These are phyloP conservation scores for Dynastes grantii DNA, from an alignment of 2,888 invertebrate genomes.

Conservation along the genomic window DNA sequence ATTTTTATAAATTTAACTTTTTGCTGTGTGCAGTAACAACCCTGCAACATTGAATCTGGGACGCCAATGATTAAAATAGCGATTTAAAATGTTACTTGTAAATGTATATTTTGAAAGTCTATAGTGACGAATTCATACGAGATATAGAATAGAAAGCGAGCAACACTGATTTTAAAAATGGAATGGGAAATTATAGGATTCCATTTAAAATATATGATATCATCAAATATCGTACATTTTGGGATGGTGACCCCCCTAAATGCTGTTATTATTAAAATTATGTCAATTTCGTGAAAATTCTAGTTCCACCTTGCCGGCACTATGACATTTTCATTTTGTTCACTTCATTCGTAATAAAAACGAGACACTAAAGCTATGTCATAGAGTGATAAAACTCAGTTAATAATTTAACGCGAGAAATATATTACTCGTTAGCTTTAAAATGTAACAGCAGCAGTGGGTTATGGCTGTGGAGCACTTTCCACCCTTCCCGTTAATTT, in stretches of 20 bases:
- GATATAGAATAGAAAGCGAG: too few relatives aligned
- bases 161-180: too few relatives aligned
- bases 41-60: too few relatives aligned
- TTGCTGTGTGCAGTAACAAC: too few relatives aligned
- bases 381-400: constrained; percentile 29
- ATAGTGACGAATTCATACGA: too few relatives aligned
- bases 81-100: too few relatives aligned
- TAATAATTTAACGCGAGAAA: constrained; percentile 14
- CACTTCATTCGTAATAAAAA: constrained; percentile 29
- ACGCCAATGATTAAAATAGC: too few relatives aligned
- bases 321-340: constrained; percentile 25
- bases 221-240: too few relatives aligned
- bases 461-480: constrained; percentile 7
- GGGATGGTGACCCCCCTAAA: background rate
- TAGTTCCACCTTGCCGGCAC: background rate
- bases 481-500: background rate
- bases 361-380: constrained; percentile 31
- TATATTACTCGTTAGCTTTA: constrained; percentile 23
- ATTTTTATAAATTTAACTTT: too few relatives aligned
- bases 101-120: too few relatives aligned
- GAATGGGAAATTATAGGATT: too few relatives aligned
- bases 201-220: too few relatives aligned
- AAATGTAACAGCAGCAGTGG: constrained; percentile 14
- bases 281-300: constrained; percentile 1
- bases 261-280: background rate